Conservation (phyloP, 2,113 vertebrate species). For the Micromys minutus region DNA sequence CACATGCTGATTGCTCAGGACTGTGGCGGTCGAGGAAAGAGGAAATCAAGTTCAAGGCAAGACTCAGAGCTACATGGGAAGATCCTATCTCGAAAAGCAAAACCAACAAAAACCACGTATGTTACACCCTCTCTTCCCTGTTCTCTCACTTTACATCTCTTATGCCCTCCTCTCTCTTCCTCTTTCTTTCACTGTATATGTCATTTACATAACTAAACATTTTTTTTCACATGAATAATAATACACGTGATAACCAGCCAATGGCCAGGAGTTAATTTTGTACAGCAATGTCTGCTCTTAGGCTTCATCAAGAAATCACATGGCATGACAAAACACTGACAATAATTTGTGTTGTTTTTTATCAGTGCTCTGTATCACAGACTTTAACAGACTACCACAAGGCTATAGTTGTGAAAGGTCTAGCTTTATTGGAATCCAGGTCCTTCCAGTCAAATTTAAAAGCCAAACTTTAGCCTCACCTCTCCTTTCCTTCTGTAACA, state of each 20-base stretch:
- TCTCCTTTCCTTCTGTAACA: neutral
- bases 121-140: neutral
- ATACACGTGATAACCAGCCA: neutral
- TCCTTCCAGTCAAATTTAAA: neutral
- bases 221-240: neutral
- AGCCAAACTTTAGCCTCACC: neutral
- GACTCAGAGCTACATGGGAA: neutral
- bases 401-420: neutral
- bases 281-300: neutral
- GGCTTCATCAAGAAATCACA: neutral
- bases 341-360: slow-evolving; percentile 20
- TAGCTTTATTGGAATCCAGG: neutral
- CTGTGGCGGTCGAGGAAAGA: neutral
- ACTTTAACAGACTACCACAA: slow-evolving; percentile 1
- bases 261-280: neutral
- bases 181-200: neutral
- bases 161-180: neutral
- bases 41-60: neutral
- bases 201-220: neutral
- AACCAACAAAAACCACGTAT: neutral
- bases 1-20: too few species aligned
- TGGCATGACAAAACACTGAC: slow-evolving; percentile 21
- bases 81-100: neutral
- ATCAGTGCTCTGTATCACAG: slow-evolving; percentile 6
- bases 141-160: too few species aligned